Evolutionary conservation across 37 sponge, comb jelly and placozoan species (phyloP).

Genomic region (Halichondria panicea): DNA sequence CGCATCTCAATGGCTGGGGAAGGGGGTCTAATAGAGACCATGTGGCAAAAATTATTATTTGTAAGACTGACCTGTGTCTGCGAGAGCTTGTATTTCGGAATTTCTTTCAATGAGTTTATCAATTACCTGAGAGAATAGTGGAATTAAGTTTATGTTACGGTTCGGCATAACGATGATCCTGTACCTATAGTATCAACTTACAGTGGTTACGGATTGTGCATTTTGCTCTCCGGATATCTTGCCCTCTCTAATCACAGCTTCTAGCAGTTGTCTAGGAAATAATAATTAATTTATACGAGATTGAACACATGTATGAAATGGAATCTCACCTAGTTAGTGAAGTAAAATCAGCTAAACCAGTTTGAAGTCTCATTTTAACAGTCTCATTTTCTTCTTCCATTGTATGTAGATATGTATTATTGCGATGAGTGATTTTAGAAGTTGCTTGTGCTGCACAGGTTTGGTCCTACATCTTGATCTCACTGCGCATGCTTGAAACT

Average conservation of each 20-base stretch:
- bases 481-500: neutral
- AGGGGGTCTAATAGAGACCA: neutral
- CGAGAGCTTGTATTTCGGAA: conserved; percentile 43
- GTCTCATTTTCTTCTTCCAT: conserved; percentile 17
- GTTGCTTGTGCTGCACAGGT: too few species aligned
- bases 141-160: neutral
- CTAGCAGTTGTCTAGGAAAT: conserved; percentile 5
- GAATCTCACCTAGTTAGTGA: conserved; percentile 42
- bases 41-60: neutral
- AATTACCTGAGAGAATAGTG: conserved; percentile 34
- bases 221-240: neutral
- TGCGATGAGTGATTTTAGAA: neutral
- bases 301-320: neutral
- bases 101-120: conserved; percentile 47
- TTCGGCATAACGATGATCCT: neutral
- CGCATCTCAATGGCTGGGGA: conserved; percentile 55
- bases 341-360: conserved; percentile 38
- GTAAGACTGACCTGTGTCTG: conserved; percentile 35
- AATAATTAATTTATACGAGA: neutral
- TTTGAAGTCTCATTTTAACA: conserved; percentile 44
- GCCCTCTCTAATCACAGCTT: neutral
- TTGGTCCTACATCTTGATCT: too few species aligned
- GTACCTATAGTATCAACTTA: neutral
- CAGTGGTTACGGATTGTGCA: neutral
- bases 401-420: neutral